A percentile compares a stretch with the other conserved stretches of the same genome.
Conservation (phyloP, 1,140 invertebrate species). For the Aphelenchoides fujianensis region DNA sequence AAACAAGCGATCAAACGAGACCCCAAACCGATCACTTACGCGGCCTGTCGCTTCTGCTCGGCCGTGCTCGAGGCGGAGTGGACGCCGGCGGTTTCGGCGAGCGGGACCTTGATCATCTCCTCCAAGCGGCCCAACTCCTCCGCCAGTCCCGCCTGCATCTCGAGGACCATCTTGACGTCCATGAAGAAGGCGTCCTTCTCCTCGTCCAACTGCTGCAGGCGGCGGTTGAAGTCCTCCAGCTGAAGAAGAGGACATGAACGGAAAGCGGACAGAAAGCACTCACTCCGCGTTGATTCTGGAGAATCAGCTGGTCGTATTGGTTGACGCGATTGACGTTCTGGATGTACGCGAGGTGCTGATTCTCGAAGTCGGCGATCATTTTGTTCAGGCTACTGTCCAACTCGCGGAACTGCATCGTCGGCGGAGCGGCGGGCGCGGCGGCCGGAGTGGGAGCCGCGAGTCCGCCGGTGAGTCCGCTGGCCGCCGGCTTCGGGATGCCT, state of each 20-base stretch:
- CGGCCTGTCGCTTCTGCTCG: background rate
- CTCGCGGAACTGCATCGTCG: background rate
- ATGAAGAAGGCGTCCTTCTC: background rate
- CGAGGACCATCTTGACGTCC: background rate
- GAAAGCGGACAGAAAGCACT: too few relatives aligned
- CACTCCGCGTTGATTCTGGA: background rate
- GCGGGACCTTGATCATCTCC: background rate
- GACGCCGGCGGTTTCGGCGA: too few relatives aligned
- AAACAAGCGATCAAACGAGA: background rate
- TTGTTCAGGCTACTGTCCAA: constrained; percentile 1
- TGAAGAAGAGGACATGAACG: too few relatives aligned
- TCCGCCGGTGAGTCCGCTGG: background rate
- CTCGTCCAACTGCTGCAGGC: background rate
- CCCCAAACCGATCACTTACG: background rate
- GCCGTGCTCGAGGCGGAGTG: background rate
- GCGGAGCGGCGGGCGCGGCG: background rate
- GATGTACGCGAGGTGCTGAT: background rate
- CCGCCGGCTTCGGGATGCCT: background rate
- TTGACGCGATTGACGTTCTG: background rate
- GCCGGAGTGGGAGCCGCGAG: background rate
- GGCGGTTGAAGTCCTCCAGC: constrained; percentile 4
- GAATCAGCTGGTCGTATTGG: background rate
- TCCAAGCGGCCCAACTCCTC: background rate
- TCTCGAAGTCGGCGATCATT: background rate
- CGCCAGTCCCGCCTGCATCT: background rate